A percentile compares a stretch with the other conserved stretches of the same genome.
Conservation (phyloP, 2,888 invertebrate genomes). For the Lamproptera curius region DNA sequence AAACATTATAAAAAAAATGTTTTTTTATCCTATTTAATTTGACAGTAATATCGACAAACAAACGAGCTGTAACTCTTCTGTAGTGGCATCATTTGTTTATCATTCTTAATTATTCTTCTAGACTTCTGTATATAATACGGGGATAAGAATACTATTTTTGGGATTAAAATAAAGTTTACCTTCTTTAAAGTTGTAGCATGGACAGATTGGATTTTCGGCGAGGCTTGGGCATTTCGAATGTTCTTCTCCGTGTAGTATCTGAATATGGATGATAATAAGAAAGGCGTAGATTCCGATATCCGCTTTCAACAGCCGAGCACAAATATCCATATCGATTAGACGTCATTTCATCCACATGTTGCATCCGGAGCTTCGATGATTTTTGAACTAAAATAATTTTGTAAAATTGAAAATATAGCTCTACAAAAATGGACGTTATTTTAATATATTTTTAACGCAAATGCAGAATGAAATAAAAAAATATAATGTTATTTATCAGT, state of each 20-base stretch:
- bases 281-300: slow-evolving; percentile 76
- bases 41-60: no score
- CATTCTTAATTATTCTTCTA: no score
- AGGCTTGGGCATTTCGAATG: slow-evolving; percentile 83
- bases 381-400: slow-evolving; percentile 30
- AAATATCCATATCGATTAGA: slow-evolving; percentile 55
- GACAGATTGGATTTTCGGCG: slow-evolving; percentile 89
- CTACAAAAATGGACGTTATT: no score
- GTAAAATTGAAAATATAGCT: no score
- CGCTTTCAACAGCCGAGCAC: slow-evolving; percentile 56
- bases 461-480: no score
- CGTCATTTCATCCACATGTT: slow-evolving; percentile 72
- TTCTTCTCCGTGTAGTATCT: slow-evolving; percentile 75
- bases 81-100: no score
- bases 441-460: no score
- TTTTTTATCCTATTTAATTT: no score
- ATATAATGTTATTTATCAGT: no score
- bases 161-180: slow-evolving; percentile 57
- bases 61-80: no score
- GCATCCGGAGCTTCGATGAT: slow-evolving; percentile 45
- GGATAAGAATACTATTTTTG: no score
- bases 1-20: slow-evolving; percentile 37
- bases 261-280: slow-evolving; percentile 68
- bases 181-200: slow-evolving; percentile 95
- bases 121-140: slow-evolving; percentile 14